These are phyloP conservation scores for Atrina japonica DNA, from an alignment of 2,888 invertebrate species.

Conservation along the genomic window DNA sequence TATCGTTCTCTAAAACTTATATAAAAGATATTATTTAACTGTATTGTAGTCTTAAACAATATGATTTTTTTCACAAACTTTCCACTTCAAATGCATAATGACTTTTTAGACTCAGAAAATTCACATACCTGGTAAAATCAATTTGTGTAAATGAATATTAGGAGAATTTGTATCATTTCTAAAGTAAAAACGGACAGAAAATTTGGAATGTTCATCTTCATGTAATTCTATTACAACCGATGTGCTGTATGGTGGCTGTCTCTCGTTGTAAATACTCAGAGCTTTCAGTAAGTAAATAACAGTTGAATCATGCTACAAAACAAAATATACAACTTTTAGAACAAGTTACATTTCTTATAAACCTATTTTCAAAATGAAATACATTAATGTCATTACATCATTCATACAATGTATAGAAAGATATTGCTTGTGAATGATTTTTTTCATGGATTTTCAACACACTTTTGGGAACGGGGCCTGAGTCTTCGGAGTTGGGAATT, in stretches of 20 bases:
- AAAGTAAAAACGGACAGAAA: constrained; percentile 44
- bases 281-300: constrained; percentile 38
- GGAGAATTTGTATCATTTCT: constrained; percentile 43
- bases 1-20: no score
- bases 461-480: no score
- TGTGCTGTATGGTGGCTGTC: constrained; percentile 46
- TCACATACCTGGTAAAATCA: constrained; percentile 5
- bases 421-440: no score
- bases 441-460: no score
- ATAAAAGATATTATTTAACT: no score
- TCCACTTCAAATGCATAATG: no score
- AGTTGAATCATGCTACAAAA: constrained; percentile 52
- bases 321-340: neutral
- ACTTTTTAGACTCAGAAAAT: no score
- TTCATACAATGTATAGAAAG: no score
- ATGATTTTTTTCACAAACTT: no score
- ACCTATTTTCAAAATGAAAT: neutral
- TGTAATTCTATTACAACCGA: constrained; percentile 51
- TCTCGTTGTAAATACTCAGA: constrained; percentile 45
- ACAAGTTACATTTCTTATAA: neutral
- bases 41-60: no score
- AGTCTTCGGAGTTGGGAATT: no score
- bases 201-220: constrained; percentile 32
- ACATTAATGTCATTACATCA: no score
- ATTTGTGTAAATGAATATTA: neutral